Evolutionary conservation across 2,113 vertebrate species (phyloP), one percentile per base, ranked within the genome.

Genomic region (Myotis brandtii): DNA sequence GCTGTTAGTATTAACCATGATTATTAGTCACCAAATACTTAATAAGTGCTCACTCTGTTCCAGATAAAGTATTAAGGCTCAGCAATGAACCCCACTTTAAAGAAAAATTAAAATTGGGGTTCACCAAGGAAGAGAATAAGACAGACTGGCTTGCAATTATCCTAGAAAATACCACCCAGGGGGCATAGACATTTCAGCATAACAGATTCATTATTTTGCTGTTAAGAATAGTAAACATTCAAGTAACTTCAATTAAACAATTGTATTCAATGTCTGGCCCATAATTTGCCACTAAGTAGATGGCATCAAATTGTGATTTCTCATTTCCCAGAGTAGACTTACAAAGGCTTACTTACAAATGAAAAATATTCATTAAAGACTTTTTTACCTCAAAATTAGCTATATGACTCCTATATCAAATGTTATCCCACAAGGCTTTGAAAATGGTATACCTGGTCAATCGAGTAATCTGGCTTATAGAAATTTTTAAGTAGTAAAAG

Each of bases 221-320:
- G 9, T 86, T 70, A 40, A 69, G 67, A 79, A 64, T 54, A 85
- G 32, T 54, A 67, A 77, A 72, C 62, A 2, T 46, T 81, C 32
- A 34, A 54, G 30, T 21, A 40, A 85, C 66, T 96, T 73, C 59
- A 90, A 32, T 92, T 66, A 54, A 94, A 56, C 72, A 66, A 37
- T 69, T 86, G 30, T 72, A 59, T 54, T 77, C 23, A 95, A 0
- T 48, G 10, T 20, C 37, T 92, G 76, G 56, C 79, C 84, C 70
- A 67, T 75, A 83, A 92, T 82, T 92, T 95, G 56, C 69, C 70
- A 84, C 32, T 64, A 84, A 76, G 34, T 86, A 92, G 87, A 79
- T 88, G 52, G 8, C 72, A 88, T 94, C 48, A 81, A 50, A 62
- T 86, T 56, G 13, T 73, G 67, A 73, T 85, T 81, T 92, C n/a